Evolutionary conservation across 2,888 invertebrate genomes (phyloP).

Genomic region (Gastrophysa polygoni): DNA sequence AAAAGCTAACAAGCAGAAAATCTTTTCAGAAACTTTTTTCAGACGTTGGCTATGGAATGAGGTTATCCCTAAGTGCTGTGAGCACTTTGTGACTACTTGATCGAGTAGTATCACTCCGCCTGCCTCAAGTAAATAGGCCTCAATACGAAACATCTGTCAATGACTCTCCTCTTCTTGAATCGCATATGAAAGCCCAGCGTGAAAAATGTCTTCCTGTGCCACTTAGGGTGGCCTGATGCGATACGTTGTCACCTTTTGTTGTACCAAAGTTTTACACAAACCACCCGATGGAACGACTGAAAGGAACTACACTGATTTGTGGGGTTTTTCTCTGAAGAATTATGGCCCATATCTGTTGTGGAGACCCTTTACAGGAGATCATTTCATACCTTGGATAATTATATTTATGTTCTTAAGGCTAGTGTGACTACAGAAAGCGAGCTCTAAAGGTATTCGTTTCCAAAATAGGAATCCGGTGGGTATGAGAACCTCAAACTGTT

Average conservation of each 20-base stretch:
- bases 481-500: too few species aligned
- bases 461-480: too few species aligned
- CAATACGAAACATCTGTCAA: constrained; percentile 29
- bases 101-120: background rate
- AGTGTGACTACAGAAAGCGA: too few species aligned
- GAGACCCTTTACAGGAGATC: constrained; percentile 26
- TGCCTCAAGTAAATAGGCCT: background rate
- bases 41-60: background rate
- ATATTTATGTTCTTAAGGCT: constrained; percentile 21
- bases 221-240: constrained; percentile 40
- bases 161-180: constrained; percentile 28
- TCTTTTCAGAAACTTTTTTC: background rate
- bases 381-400: constrained; percentile 31
- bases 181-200: constrained; percentile 18
- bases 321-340: constrained; percentile 37
- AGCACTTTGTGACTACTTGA: background rate
- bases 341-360: constrained; percentile 32
- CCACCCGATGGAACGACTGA: constrained; percentile 37
- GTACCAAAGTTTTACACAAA: constrained; percentile 38
- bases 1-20: too few species aligned
- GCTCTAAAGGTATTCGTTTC: background rate
- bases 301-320: constrained; percentile 48
- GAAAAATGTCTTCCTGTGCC: constrained; percentile 39
- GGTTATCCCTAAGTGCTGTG: background rate
- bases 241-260: constrained; percentile 45